Evolutionary conservation across 2,888 invertebrate genomes (phyloP).

Genomic region (Auanema freiburgensis): DNA sequence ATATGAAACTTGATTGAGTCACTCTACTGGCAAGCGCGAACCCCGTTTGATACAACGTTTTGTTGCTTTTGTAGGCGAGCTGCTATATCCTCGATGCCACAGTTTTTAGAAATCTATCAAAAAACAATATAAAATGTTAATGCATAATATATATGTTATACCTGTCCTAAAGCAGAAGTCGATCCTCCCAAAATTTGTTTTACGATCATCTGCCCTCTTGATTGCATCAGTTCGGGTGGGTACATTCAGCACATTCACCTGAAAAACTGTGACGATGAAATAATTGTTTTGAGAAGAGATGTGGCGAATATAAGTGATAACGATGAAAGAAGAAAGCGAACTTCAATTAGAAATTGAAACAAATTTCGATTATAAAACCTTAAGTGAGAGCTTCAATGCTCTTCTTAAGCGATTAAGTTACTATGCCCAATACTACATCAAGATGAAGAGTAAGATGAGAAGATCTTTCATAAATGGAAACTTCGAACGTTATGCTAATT

Average conservation of each 20-base stretch:
- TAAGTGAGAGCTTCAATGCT: no score
- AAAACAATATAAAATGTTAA: no score
- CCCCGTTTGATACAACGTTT: constrained; percentile 21
- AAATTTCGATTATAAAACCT: no score
- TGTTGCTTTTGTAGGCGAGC: constrained; percentile 27
- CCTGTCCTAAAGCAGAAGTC: not conserved
- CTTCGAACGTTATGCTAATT: no score
- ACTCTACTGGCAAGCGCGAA: not conserved
- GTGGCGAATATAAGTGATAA: constrained; percentile 2
- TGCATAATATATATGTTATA: no score
- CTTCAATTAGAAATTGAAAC: not conserved
- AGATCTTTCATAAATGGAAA: no score
- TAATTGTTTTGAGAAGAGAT: constrained; percentile 4
- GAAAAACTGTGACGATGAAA: no score
- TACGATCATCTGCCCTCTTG: constrained; percentile 1
- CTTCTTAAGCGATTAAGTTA: no score
- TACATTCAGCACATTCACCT: constrained; percentile 5
- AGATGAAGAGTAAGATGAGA: no score
- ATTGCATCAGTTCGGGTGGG: constrained; percentile 7
- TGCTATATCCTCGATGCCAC: constrained; percentile 40
- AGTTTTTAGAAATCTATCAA: not conserved
- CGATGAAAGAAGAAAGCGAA: constrained; percentile 3
- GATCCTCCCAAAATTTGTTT: not conserved
- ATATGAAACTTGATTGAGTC: not conserved
- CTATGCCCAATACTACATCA: no score